A percentile compares a stretch with the other conserved stretches of the same genome.
Evolutionary conservation across 2,888 invertebrate species (phyloP).

Genomic region (Myathropa florea): DNA sequence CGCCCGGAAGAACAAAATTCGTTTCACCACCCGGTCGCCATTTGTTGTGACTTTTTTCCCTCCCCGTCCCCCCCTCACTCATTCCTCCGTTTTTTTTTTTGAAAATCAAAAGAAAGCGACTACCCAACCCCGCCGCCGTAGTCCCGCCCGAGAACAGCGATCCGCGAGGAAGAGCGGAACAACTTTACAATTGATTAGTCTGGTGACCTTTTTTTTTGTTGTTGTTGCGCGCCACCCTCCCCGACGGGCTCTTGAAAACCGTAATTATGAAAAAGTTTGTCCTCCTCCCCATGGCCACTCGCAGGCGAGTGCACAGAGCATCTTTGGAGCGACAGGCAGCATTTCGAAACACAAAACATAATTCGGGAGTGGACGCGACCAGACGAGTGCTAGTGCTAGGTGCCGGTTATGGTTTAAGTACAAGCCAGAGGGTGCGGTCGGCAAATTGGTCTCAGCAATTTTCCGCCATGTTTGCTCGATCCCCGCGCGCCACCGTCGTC

Average conservation of each 20-base stretch:
- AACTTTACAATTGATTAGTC: slow-evolving; percentile 69
- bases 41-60: background rate
- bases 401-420: slow-evolving; percentile 33
- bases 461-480: slow-evolving; percentile 57
- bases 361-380: background rate
- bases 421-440: slow-evolving; percentile 35
- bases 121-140: background rate
- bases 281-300: slow-evolving; percentile 31
- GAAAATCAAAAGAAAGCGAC: slow-evolving; percentile 26
- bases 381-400: background rate
- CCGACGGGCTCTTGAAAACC: background rate
- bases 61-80: background rate
- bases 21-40: background rate
- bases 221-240: background rate
- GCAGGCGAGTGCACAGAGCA: background rate
- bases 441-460: slow-evolving; percentile 65
- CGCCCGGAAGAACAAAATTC: background rate
- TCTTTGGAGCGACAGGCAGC: background rate
- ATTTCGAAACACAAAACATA: background rate
- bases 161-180: slow-evolving; percentile 6
- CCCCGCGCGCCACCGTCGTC: background rate
- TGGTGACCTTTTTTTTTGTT: slow-evolving; percentile 59
- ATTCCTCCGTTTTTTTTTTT: too few species aligned
- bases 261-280: slow-evolving; percentile 67
- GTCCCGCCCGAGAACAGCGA: too few species aligned